Evolutionary conservation across 2,888 invertebrate genomes (phyloP), one percentile per base, ranked within the genome.

Genomic region (Dasypogon diadema): DNA sequence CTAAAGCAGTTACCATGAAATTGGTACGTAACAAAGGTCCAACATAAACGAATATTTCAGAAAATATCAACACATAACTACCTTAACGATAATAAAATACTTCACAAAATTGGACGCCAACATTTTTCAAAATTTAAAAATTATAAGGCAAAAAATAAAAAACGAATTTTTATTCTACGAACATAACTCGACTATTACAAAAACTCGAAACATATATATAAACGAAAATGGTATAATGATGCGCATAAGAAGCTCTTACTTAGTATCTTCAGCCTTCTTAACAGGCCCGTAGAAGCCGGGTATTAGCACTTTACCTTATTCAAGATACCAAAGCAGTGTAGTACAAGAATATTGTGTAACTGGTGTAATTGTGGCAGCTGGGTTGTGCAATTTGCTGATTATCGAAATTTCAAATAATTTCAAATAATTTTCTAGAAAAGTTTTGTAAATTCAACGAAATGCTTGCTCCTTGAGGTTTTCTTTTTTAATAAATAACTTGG

Each of bases 371-470:
- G 70, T 70, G 54, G 37, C 51, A 54, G 54, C 30, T 54, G 54
- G 51, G 21, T 14, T 18, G 70, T 70, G 70, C 70, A 70, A 37
- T 46, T 54, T 70, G 70, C 70, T 70, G 30, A 70, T 70, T 70
- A 70, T 70, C 70, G 70, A 70, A 70, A 70, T 70, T 70, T 70
- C 70, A 70, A 70, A 54, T 56, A 70, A 48, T n/a, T n/a, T n/a
- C n/a, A n/a, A n/a, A n/a, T n/a, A n/a, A 14, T 14, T 48, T 14
- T 68, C 68, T 48, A 24, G 48, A 24, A 22, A 51, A n/a, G 4
- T 24, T 24, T 51, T 68, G 16, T 24, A 48, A 22, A 46, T 26
- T 26, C 16, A 68, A 68, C 65, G 48, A 51, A 54, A 70, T 54
- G 54, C 34, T 70, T 70, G 54, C 54, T 54, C 54, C 70, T 56